Percentiles rank a stretch among this genome's conserved stretches.
These are phyloP conservation scores for Cryptophagus acutangulus DNA, from an alignment of 2,888 invertebrate genomes.

Conservation along the genomic window DNA sequence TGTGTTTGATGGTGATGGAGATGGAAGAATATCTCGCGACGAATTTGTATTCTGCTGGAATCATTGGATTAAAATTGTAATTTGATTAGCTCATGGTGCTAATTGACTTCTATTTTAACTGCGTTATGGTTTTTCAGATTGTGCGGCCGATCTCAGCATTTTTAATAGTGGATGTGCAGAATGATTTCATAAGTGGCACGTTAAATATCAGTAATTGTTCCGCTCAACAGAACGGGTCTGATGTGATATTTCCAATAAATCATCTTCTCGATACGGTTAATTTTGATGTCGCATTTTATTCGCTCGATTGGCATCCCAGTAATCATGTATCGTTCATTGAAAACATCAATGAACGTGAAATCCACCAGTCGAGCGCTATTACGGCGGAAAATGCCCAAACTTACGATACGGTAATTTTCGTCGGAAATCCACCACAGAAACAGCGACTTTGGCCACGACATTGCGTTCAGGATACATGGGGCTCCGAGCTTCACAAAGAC, in stretches of 20 bases:
- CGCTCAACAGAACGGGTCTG: slow-evolving; percentile 84
- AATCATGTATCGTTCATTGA: slow-evolving; percentile 96
- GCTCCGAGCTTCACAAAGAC: slow-evolving; percentile 86
- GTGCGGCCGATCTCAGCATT: slow-evolving; percentile 83
- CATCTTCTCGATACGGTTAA: slow-evolving; percentile 71
- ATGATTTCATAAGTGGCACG: slow-evolving; percentile 94
- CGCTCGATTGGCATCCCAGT: slow-evolving; percentile 95
- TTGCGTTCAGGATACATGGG: slow-evolving; percentile 94
- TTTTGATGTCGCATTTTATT: slow-evolving; percentile 88
- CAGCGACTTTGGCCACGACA: slow-evolving; percentile 95
- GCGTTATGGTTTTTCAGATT: slow-evolving; percentile 53
- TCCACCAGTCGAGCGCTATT: slow-evolving; percentile 70
- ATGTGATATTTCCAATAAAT: slow-evolving; percentile 91
- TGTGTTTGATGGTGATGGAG: slow-evolving; percentile 74
- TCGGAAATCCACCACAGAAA: slow-evolving; percentile 76
- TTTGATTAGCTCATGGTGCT: not conserved
- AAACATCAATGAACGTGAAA: slow-evolving; percentile 72
- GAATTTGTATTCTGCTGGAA: slow-evolving; percentile 87
- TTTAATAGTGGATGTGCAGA: slow-evolving; percentile 94
- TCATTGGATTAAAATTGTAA: slow-evolving; percentile 82
- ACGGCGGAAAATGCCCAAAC: slow-evolving; percentile 71
- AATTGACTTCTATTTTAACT: not conserved
- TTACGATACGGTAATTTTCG: slow-evolving; percentile 91
- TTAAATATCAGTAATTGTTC: slow-evolving; percentile 90
- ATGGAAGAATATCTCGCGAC: slow-evolving; percentile 72